Evolutionary conservation across 2,797 vertebrate species (phyloP).

Genomic region (Columba guinea): DNA sequence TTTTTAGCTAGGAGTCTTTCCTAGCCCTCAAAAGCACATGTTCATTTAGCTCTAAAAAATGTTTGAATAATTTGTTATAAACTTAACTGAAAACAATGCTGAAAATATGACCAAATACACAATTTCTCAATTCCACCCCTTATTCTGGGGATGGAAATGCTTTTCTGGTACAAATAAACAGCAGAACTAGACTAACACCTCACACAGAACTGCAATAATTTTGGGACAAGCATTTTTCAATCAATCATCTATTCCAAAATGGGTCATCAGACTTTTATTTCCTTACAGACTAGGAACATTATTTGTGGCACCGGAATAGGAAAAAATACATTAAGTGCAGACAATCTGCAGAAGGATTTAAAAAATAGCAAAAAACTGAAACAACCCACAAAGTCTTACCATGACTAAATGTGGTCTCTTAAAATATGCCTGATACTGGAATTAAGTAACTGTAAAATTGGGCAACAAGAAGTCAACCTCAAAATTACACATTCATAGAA

Average conservation of each 20-base stretch:
- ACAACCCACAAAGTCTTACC: constrained; percentile 31
- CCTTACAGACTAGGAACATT: not conserved
- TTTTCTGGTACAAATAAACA: not conserved
- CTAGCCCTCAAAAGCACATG: not conserved
- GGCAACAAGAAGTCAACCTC: constrained; percentile 51
- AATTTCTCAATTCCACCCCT: not conserved
- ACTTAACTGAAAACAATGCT: not conserved
- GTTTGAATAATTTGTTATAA: not conserved
- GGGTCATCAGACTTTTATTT: not conserved
- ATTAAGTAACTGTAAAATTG: constrained; percentile 59
- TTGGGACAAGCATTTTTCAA: not conserved
- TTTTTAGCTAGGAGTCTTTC: not conserved
- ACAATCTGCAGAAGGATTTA: not conserved
- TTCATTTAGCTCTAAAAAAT: not conserved
- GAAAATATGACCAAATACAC: not conserved
- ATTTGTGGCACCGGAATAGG: not conserved
- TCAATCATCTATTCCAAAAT: not conserved
- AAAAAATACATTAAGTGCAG: constrained; percentile 46
- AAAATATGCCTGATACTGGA: constrained; percentile 20
- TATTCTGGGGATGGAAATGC: not conserved
- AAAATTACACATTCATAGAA: constrained; percentile 41
- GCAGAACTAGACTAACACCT: not conserved
- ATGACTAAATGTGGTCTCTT: constrained; percentile 46
- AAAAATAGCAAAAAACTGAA: constrained; percentile 21
- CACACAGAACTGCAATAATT: not conserved